Evolutionary conservation across 2,888 invertebrate genomes (phyloP).

Genomic region (Crematogaster levior): DNA sequence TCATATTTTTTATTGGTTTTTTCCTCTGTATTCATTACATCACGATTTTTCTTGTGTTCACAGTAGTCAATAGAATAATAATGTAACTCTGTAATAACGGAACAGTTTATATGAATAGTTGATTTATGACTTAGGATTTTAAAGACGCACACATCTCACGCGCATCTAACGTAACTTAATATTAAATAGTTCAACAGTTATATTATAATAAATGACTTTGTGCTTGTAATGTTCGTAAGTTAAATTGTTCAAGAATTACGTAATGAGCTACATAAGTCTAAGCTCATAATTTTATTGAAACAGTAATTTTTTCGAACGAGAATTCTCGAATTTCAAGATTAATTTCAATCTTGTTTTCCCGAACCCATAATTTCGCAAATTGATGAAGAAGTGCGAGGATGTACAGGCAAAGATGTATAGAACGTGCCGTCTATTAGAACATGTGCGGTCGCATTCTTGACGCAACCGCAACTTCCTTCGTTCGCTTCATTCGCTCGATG

Average conservation of each 20-base stretch:
- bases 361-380: slow-evolving; percentile 28
- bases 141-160: not conserved
- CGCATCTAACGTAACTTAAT: not conserved
- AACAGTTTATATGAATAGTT: not conserved
- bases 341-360: slow-evolving; percentile 9
- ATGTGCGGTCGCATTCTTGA: slow-evolving; percentile 23
- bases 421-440: slow-evolving; percentile 4
- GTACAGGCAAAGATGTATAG: not conserved
- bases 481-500: slow-evolving; percentile 3
- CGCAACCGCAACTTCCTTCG: slow-evolving; percentile 37
- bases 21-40: not conserved
- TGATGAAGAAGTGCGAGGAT: not conserved
- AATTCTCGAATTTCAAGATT: not conserved
- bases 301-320: not conserved
- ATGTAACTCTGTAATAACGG: slow-evolving; percentile 38
- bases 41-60: slow-evolving; percentile 14
- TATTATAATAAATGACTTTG: slow-evolving; percentile 11
- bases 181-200: slow-evolving; percentile 14
- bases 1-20: slow-evolving; percentile 18
- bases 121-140: slow-evolving; percentile 35
- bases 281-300: slow-evolving; percentile 10
- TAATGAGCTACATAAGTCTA: not conserved
- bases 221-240: not conserved
- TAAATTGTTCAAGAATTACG: not conserved
- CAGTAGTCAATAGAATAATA: not conserved